A percentile compares a stretch with the other conserved stretches of the same genome.
These are phyloP conservation scores for Volucella bombylans DNA, from an alignment of 2,888 invertebrate species.

Conservation along the genomic window DNA sequence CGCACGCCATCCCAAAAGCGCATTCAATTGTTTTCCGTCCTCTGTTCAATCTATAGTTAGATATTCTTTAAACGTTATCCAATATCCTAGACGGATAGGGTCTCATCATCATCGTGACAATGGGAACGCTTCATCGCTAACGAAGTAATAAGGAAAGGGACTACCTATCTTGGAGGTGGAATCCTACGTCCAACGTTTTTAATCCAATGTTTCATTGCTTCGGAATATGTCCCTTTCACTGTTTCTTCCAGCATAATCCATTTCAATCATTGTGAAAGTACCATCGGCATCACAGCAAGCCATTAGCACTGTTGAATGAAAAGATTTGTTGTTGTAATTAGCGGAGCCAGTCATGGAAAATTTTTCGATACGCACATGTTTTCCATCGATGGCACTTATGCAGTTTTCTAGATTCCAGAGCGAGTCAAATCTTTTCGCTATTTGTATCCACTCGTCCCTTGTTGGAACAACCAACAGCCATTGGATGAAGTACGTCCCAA, in stretches of 20 bases:
- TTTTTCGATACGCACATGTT: neutral
- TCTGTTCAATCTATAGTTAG: conserved; percentile 22
- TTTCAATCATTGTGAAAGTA: conserved; percentile 10
- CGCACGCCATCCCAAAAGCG: neutral
- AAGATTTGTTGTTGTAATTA: neutral
- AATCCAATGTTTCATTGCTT: too few species aligned
- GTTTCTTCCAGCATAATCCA: conserved; percentile 10
- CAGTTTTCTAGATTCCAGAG: too few species aligned
- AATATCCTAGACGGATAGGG: too few species aligned
- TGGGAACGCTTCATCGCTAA: conserved; percentile 8
- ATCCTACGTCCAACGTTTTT: conserved; percentile 8
- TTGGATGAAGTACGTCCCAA: too few species aligned
- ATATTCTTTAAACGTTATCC: neutral
- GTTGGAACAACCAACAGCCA: too few species aligned
- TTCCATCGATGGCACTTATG: neutral
- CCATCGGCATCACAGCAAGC: conserved; percentile 14
- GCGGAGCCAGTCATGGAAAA: neutral
- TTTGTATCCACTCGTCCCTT: conserved; percentile 13
- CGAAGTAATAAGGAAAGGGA: conserved; percentile 24
- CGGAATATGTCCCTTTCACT: conserved; percentile 7
- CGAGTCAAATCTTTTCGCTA: conserved; percentile 5
- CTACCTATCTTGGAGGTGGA: conserved; percentile 1
- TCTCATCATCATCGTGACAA: neutral
- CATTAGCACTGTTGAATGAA: conserved; percentile 3
- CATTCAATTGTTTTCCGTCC: conserved; percentile 23